Percentiles rank a stretch among this genome's conserved stretches.
Conservation (phyloP, 2,888 invertebrate genomes). For the Pollenia labialis region DNA sequence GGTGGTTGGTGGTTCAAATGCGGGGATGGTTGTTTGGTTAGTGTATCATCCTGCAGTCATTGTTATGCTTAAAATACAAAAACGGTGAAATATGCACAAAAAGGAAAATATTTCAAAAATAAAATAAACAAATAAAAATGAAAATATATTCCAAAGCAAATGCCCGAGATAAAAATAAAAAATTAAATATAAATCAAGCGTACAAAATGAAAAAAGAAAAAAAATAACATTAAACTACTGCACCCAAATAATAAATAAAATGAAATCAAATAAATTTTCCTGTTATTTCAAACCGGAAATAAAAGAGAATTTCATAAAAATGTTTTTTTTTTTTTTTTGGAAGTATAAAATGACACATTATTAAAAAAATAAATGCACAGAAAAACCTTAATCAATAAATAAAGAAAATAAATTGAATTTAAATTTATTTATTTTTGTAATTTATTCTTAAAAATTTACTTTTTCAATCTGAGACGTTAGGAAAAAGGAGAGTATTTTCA, state of each 20-base stretch:
- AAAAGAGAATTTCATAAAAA: conserved; percentile 48
- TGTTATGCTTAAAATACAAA: conserved; percentile 35
- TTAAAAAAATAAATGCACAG: background rate
- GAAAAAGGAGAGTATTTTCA: background rate
- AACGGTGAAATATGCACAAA: conserved; percentile 3
- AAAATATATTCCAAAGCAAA: conserved; percentile 58
- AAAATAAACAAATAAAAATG: conserved; percentile 56
- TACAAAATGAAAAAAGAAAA: conserved; percentile 8
- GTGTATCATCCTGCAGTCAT: conserved; percentile 6
- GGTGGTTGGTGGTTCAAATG: conserved; percentile 12
- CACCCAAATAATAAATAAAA: conserved; percentile 24
- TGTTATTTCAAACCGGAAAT: conserved; percentile 57
- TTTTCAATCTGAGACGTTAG: background rate
- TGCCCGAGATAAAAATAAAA: conserved; percentile 33
- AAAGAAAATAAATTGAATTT: conserved; percentile 22
- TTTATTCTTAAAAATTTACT: conserved; percentile 1
- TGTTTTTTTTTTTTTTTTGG: conserved; percentile 6
- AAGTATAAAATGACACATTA: conserved; percentile 37
- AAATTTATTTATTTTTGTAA: background rate
- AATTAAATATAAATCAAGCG: conserved; percentile 54
- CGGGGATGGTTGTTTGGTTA: background rate
- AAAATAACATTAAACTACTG: conserved; percentile 13
- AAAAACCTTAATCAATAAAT: conserved; percentile 44
- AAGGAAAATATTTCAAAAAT: conserved; percentile 4
- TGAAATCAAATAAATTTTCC: conserved; percentile 29